phyloP scores from a whole-genome alignment of 2,888 invertebrate species.

The Thecocarcelia acutangulata region DNA sequence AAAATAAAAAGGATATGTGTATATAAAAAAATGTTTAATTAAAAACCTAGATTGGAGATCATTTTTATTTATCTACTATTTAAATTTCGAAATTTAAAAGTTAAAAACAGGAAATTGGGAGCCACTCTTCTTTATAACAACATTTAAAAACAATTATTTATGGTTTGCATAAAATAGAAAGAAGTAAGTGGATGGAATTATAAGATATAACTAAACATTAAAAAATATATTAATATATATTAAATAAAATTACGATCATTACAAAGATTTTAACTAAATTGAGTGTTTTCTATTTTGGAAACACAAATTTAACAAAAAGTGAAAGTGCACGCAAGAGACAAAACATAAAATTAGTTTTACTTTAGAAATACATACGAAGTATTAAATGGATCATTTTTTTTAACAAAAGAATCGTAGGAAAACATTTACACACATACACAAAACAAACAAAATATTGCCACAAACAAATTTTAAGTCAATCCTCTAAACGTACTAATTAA shows the following conservation, averaged over 20 bases:
- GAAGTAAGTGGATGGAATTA: slow-evolving; percentile 47
- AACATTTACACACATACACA: slow-evolving; percentile 49
- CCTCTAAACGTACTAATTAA: slow-evolving; percentile 31
- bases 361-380: background rate
- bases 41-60: slow-evolving; percentile 58
- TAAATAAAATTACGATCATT: slow-evolving; percentile 6
- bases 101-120: slow-evolving; percentile 33
- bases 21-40: slow-evolving; percentile 42
- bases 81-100: slow-evolving; percentile 30
- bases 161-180: slow-evolving; percentile 10
- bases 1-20: slow-evolving; percentile 14
- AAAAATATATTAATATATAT: slow-evolving; percentile 10
- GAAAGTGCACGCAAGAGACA: slow-evolving; percentile 2
- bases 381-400: background rate
- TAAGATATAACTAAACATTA: slow-evolving; percentile 25
- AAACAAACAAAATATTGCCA: slow-evolving; percentile 44
- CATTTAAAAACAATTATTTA: slow-evolving; percentile 19
- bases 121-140: slow-evolving; percentile 25
- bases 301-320: slow-evolving; percentile 11
- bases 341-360: slow-evolving; percentile 20
- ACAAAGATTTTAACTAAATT: slow-evolving; percentile 40
- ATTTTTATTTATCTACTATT: slow-evolving; percentile 26
- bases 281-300: slow-evolving; percentile 41
- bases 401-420: slow-evolving; percentile 19
- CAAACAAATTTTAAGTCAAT: slow-evolving; percentile 38